These are phyloP conservation scores for Pissodes strobi DNA, from an alignment of 1,140 invertebrate genomes.

Conservation along the genomic window DNA sequence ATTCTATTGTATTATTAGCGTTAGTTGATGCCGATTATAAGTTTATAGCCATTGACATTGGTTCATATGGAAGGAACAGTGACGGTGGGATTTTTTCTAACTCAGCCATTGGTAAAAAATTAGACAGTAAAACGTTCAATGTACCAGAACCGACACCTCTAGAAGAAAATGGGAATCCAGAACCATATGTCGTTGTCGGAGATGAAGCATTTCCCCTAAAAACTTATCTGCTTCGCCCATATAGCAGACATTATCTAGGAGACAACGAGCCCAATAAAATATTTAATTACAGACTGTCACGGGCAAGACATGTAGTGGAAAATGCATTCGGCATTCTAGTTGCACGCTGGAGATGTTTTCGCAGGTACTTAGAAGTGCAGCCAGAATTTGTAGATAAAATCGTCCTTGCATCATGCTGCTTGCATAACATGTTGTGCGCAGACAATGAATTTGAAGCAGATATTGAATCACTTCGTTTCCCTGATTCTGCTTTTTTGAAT, in stretches of 20 bases:
- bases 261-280: too few relatives aligned
- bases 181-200: too few relatives aligned
- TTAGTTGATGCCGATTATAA: background rate
- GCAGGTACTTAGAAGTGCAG: background rate
- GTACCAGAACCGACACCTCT: background rate
- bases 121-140: background rate
- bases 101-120: background rate
- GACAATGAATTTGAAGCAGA: background rate
- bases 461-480: background rate
- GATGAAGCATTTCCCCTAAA: background rate
- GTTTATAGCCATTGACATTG: too few relatives aligned
- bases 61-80: too few relatives aligned
- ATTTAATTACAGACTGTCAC: too few relatives aligned
- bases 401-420: background rate
- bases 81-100: too few relatives aligned
- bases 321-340: too few relatives aligned
- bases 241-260: background rate
- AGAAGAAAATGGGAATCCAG: background rate
- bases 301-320: too few relatives aligned
- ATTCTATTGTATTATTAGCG: too few relatives aligned
- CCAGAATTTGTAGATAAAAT: background rate
- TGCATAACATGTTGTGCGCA: background rate
- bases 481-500: background rate
- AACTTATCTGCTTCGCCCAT: background rate
- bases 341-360: background rate